phyloP scores from a whole-genome alignment of 2,888 invertebrate genomes.

The Ischnura elegans region DNA sequence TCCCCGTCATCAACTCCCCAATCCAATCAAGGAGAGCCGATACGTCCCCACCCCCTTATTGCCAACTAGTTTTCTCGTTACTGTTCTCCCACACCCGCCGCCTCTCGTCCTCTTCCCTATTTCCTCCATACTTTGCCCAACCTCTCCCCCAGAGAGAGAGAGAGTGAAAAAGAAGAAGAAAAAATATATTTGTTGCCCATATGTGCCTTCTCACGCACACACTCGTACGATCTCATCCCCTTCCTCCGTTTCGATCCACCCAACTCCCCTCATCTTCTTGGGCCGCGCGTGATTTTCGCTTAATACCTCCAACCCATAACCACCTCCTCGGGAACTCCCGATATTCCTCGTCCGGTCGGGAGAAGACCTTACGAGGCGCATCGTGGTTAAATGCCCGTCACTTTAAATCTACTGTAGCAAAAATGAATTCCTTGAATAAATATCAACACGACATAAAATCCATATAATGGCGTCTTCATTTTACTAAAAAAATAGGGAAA shows the following conservation, averaged over 20 bases:
- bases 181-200: neutral
- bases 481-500: too few relatives aligned
- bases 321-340: conserved; percentile 21
- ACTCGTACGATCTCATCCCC: neutral
- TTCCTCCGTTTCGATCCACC: neutral
- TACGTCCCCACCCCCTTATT: conserved; percentile 58
- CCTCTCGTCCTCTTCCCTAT: neutral
- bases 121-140: conserved; percentile 12
- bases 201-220: conserved; percentile 1
- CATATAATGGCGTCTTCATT: too few relatives aligned
- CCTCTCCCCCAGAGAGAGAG: too few relatives aligned
- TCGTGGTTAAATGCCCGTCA: too few relatives aligned
- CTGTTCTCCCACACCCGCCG: conserved; percentile 40
- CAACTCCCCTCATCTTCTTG: neutral
- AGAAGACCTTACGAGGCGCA: neutral
- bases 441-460: too few relatives aligned
- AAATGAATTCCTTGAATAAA: too few relatives aligned
- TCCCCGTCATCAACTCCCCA: conserved; percentile 66
- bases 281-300: conserved; percentile 52
- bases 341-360: neutral
- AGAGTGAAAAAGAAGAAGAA: neutral
- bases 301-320: conserved; percentile 31
- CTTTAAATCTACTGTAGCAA: too few relatives aligned
- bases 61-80: conserved; percentile 66
- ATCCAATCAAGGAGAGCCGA: conserved; percentile 66